Evolutionary conservation across 2,797 vertebrate species (phyloP).

Genomic region (Remorina albescens): DNA sequence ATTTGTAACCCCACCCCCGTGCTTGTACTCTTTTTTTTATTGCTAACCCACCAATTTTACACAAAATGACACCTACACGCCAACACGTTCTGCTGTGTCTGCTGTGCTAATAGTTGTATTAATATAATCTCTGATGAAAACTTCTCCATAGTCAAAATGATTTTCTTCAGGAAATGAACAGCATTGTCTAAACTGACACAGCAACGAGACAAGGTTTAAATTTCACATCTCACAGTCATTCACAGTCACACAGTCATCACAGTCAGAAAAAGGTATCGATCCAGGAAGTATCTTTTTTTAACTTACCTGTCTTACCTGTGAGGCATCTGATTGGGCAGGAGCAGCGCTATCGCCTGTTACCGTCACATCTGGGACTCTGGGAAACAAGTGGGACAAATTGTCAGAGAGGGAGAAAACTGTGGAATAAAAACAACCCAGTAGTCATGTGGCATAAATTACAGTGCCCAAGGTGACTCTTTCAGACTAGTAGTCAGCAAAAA

Average conservation of each 20-base stretch:
- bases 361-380: constrained; percentile 61
- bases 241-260: no score
- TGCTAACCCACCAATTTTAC: not conserved
- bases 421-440: constrained; percentile 25
- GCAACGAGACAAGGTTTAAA: not conserved
- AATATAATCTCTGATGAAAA: not conserved
- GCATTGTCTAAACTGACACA: constrained; percentile 4
- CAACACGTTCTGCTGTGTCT: no score
- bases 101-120: not conserved
- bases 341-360: constrained; percentile 7
- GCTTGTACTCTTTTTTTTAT: not conserved
- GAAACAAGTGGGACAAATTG: constrained; percentile 33
- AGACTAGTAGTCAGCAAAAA: constrained; percentile 11
- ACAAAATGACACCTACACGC: not conserved
- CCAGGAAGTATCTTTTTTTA: no score
- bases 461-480: constrained; percentile 6
- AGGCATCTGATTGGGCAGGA: constrained; percentile 50
- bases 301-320: constrained; percentile 62
- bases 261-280: no score
- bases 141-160: constrained; percentile 21
- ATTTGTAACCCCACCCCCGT: not conserved
- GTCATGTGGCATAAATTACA: constrained; percentile 1
- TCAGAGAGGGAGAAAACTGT: constrained; percentile 13
- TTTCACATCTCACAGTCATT: no score
- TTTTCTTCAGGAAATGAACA: not conserved